Conservation (phyloP, 2,888 invertebrate genomes). For the Cepaea hortensis region DNA sequence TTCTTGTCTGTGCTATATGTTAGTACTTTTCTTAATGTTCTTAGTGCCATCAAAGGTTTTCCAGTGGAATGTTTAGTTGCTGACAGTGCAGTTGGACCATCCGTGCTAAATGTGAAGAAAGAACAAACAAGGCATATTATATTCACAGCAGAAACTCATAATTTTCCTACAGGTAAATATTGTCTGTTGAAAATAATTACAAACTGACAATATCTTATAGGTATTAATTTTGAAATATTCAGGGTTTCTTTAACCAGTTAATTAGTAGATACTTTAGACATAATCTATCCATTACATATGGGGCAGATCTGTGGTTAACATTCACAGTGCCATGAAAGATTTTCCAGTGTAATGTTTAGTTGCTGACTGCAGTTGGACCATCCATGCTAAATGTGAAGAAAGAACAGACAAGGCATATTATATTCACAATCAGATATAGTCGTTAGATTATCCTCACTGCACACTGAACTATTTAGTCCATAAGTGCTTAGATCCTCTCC, state of each 20-base stretch:
- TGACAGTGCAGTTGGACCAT: constrained; percentile 81
- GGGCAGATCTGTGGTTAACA: too few relatives aligned
- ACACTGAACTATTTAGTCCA: too few relatives aligned
- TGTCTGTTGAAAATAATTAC: background rate
- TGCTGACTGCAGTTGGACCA: constrained; percentile 83
- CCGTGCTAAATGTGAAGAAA: constrained; percentile 79
- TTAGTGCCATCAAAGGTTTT: constrained; percentile 91
- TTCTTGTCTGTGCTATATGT: too few relatives aligned
- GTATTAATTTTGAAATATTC: background rate
- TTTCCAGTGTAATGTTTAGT: constrained; percentile 84
- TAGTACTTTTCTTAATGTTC: constrained; percentile 32
- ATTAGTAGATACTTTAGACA: too few relatives aligned
- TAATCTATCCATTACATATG: too few relatives aligned
- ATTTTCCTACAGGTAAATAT: constrained; percentile 83
- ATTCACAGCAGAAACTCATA: constrained; percentile 99
- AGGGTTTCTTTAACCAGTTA: too few relatives aligned
- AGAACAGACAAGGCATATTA: constrained; percentile 86
- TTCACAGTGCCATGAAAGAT: constrained; percentile 88
- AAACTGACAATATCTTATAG: background rate
- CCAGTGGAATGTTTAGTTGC: constrained; percentile 84
- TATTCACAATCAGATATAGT: constrained; percentile 83
- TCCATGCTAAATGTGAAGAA: constrained; percentile 79
- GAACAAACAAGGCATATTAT: constrained; percentile 87
- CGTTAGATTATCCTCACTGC: too few relatives aligned
- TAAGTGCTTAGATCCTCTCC: too few relatives aligned